Evolutionary conservation across 2,797 vertebrate genomes (phyloP).

Genomic region (Peromyscus melanophrys): DNA sequence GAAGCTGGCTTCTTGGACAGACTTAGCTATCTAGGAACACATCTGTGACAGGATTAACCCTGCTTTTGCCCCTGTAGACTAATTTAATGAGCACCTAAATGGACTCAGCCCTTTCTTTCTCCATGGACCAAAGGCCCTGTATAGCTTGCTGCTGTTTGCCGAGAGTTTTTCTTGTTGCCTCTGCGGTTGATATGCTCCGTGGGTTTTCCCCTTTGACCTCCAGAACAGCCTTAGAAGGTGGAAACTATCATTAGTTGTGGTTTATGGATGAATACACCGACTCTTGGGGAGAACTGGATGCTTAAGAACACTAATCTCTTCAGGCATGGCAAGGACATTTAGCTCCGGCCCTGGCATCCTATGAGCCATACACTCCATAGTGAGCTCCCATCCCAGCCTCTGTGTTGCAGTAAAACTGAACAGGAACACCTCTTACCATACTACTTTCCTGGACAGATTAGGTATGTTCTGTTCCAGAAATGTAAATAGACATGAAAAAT

Average conservation of each 20-base stretch:
- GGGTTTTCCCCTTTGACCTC: neutral
- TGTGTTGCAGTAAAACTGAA: neutral
- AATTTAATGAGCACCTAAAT: slow-evolving; percentile 53
- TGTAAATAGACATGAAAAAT: neutral
- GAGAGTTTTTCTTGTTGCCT: neutral
- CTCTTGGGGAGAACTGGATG: neutral
- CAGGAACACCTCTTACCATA: neutral
- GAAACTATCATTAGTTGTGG: neutral
- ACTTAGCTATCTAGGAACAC: neutral
- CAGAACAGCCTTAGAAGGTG: neutral
- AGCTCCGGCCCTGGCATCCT: neutral
- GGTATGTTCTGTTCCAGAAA: slow-evolving; percentile 42
- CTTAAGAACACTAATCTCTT: neutral
- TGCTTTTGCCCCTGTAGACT: neutral
- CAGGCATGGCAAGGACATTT: neutral
- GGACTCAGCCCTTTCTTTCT: neutral
- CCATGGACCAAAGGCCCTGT: neutral
- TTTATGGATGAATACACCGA: neutral
- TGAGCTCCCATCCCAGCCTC: neutral
- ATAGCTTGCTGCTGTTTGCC: neutral
- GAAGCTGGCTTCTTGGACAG: neutral
- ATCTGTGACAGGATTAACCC: neutral
- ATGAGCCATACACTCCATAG: neutral
- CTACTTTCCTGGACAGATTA: neutral
- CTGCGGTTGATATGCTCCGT: neutral